A percentile compares a stretch with the other conserved stretches of the same genome.
These are phyloP conservation scores for Xenopus borealis DNA, from an alignment of 2,113 vertebrate genomes.

Conservation along the genomic window DNA sequence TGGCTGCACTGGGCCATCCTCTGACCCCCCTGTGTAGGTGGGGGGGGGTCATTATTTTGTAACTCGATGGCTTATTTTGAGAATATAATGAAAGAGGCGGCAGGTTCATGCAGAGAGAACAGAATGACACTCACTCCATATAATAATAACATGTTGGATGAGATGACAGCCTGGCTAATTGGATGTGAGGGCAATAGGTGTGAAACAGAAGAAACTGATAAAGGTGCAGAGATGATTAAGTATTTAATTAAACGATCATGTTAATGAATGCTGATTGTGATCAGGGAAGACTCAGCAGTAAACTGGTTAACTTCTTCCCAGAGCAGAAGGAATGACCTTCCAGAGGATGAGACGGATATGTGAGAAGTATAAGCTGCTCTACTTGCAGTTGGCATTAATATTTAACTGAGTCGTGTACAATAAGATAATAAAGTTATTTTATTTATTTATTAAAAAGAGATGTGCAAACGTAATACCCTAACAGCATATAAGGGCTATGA, in stretches of 20 bases:
- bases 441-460: too few species aligned
- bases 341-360: too few species aligned
- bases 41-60: not conserved
- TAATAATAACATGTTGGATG: not conserved
- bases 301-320: not conserved
- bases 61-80: not conserved
- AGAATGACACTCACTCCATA: constrained; percentile 4
- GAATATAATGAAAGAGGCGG: not conserved
- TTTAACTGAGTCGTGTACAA: too few species aligned
- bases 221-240: constrained; percentile 17
- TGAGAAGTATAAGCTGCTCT: too few species aligned
- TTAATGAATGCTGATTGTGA: constrained; percentile 21
- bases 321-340: not conserved
- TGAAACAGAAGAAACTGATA: not conserved
- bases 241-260: constrained; percentile 30
- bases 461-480: too few species aligned
- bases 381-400: too few species aligned
- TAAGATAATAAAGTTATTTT: too few species aligned
- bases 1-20: constrained; percentile 11
- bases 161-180: constrained; percentile 27
- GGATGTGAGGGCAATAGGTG: constrained; percentile 26
- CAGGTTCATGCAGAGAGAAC: not conserved
- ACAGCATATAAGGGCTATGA: too few species aligned
- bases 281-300: not conserved
- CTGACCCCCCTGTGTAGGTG: not conserved